Percentiles rank a stretch among this genome's conserved stretches.
Conservation (phyloP, 1,140 invertebrate species). For the Drosophila busckii region DNA sequence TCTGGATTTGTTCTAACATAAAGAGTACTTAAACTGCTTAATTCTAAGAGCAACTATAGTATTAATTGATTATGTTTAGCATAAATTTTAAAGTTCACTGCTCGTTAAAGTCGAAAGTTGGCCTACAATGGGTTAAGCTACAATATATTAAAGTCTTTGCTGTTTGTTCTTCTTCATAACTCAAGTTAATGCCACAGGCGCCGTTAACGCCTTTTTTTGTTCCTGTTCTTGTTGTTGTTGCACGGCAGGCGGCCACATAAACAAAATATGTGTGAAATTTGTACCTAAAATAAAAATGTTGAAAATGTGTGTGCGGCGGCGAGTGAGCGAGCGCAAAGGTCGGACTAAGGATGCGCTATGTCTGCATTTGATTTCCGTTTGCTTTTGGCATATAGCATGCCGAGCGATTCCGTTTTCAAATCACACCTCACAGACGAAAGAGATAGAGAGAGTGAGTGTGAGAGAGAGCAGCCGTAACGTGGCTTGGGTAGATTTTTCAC, state of each 20-base stretch:
- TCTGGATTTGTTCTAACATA: no score
- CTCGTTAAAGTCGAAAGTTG: no score
- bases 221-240: constrained; percentile 19
- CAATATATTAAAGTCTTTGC: constrained; percentile 7
- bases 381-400: constrained; percentile 31
- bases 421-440: constrained; percentile 33
- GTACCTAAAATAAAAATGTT: constrained; percentile 72
- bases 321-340: background rate
- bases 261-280: constrained; percentile 73
- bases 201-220: constrained; percentile 43
- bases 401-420: constrained; percentile 19
- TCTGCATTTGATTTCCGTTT: constrained; percentile 72
- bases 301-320: constrained; percentile 34
- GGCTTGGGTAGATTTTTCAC: constrained; percentile 59
- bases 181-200: constrained; percentile 24
- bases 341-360: constrained; percentile 24
- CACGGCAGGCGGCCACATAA: constrained; percentile 56
- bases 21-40: no score
- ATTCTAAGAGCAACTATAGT: no score
- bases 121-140: no score
- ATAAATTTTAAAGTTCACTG: no score
- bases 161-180: constrained; percentile 32
- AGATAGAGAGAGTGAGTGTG: background rate
- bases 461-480: constrained; percentile 19
- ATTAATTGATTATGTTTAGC: no score